These are phyloP conservation scores for Zenarchopterus dispar DNA, from an alignment of 2,797 vertebrate genomes.

Conservation along the genomic window DNA sequence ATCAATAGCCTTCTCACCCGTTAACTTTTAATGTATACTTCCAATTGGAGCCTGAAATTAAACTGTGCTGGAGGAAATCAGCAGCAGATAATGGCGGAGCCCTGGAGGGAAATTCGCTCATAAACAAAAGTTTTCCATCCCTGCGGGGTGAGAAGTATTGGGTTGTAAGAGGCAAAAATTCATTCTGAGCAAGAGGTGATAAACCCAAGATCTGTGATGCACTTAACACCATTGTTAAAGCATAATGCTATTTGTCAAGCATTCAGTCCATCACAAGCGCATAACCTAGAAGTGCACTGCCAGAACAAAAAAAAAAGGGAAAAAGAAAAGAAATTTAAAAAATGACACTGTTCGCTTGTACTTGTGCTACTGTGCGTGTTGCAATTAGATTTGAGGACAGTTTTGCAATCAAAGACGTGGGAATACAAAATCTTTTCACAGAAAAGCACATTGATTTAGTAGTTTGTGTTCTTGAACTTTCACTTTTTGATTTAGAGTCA, in stretches of 20 bases:
- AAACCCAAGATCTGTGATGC: slow-evolving; percentile 66
- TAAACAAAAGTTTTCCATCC: slow-evolving; percentile 67
- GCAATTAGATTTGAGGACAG: no score
- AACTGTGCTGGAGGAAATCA: slow-evolving; percentile 81
- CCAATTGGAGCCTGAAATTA: slow-evolving; percentile 83
- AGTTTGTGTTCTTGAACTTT: slow-evolving; percentile 38
- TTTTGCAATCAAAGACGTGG: slow-evolving; percentile 20
- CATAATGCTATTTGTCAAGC: slow-evolving; percentile 48
- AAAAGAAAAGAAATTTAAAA: no score
- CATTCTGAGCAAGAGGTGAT: slow-evolving; percentile 61
- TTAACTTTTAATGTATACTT: slow-evolving; percentile 84
- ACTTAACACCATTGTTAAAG: slow-evolving; percentile 70
- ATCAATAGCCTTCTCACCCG: slow-evolving; percentile 82
- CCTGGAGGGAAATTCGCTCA: slow-evolving; percentile 70
- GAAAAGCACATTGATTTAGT: slow-evolving; percentile 32
- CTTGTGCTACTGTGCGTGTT: no score
- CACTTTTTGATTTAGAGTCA: slow-evolving; percentile 41
- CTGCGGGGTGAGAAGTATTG: slow-evolving; percentile 50
- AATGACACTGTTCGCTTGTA: no score
- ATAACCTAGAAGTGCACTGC: no score
- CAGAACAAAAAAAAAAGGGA: no score
- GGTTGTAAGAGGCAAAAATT: slow-evolving; percentile 64
- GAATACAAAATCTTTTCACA: slow-evolving; percentile 51
- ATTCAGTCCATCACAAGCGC: no score
- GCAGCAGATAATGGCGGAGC: slow-evolving; percentile 73